Evolutionary conservation across 2,888 invertebrate genomes (phyloP).

Genomic region (Drosophila mettleri): DNA sequence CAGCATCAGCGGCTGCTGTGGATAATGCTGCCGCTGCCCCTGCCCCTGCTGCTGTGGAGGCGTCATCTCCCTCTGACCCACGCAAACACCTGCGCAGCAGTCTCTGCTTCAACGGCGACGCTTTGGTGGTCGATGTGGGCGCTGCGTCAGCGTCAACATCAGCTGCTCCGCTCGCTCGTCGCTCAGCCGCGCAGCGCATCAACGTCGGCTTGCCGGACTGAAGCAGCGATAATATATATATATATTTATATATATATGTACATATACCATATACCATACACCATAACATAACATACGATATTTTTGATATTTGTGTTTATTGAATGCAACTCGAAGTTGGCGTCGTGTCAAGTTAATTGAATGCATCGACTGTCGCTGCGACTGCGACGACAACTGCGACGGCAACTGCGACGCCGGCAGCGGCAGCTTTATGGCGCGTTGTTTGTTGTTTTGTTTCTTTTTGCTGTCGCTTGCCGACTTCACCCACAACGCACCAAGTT

Average conservation of each 20-base stretch:
- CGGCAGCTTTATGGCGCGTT: slow-evolving; percentile 6
- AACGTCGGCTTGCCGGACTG: slow-evolving; percentile 84
- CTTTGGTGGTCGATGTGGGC: slow-evolving; percentile 77
- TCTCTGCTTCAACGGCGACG: slow-evolving; percentile 83
- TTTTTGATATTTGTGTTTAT: slow-evolving; percentile 42
- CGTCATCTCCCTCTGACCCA: slow-evolving; percentile 56
- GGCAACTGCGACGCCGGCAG: slow-evolving; percentile 20
- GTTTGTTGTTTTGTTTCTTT: slow-evolving; percentile 3
- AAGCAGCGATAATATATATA: slow-evolving; percentile 22
- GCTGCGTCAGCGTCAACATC: slow-evolving; percentile 57
- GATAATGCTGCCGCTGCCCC: slow-evolving; percentile 19
- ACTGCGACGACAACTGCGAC: slow-evolving; percentile 9
- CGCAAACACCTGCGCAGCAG: slow-evolving; percentile 84
- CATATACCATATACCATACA: slow-evolving; percentile 2
- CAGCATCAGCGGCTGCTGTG: slow-evolving; percentile 24
- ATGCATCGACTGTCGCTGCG: slow-evolving; percentile 26
- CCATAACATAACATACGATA: slow-evolving; percentile 11
- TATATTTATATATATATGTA: background rate
- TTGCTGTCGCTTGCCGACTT: slow-evolving; percentile 21
- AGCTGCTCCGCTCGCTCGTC: slow-evolving; percentile 60
- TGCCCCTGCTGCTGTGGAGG: slow-evolving; percentile 30
- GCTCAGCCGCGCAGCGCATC: slow-evolving; percentile 80
- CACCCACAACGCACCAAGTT: slow-evolving; percentile 50
- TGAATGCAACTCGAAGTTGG: slow-evolving; percentile 56
- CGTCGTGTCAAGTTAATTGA: slow-evolving; percentile 46